These are phyloP conservation scores for Dryoscopus gambensis DNA, from an alignment of 2,113 vertebrate genomes.

Conservation along the genomic window DNA sequence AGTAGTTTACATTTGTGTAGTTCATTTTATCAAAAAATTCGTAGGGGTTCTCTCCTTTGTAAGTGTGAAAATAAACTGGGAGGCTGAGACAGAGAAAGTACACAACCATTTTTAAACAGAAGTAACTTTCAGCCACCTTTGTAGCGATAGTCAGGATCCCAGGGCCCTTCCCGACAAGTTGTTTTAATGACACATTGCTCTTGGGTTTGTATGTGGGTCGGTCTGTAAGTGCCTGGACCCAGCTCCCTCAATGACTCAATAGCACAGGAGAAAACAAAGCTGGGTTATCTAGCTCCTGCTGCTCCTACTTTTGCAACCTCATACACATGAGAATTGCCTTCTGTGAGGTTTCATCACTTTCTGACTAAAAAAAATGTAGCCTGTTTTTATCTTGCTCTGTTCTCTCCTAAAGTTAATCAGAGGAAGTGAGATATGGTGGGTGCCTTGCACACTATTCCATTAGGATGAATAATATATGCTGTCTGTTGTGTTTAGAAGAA, in stretches of 20 bases:
- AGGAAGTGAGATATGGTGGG: neutral
- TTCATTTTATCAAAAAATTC: neutral
- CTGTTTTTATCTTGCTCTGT: neutral
- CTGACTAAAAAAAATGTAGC: neutral
- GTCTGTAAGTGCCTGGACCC: neutral
- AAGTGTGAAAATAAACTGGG: neutral
- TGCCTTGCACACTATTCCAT: neutral
- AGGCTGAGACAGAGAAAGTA: neutral
- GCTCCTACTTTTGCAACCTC: neutral
- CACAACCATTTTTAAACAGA: neutral
- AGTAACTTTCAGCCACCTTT: neutral
- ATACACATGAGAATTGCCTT: neutral
- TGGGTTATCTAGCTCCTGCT: neutral
- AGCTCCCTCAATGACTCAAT: neutral
- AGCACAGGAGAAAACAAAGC: neutral
- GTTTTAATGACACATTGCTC: neutral
- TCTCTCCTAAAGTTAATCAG: neutral
- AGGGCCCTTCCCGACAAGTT: neutral
- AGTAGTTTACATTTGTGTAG: neutral
- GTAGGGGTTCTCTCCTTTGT: neutral
- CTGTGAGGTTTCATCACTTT: neutral
- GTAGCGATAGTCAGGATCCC: neutral
- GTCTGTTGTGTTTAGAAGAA: constrained; percentile 12
- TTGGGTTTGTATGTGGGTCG: neutral
- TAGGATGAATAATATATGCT: constrained; percentile 11